Evolutionary conservation across 1,140 invertebrate species (phyloP), one percentile per base, ranked within the genome.

Genomic region (Ips nitidus): DNA sequence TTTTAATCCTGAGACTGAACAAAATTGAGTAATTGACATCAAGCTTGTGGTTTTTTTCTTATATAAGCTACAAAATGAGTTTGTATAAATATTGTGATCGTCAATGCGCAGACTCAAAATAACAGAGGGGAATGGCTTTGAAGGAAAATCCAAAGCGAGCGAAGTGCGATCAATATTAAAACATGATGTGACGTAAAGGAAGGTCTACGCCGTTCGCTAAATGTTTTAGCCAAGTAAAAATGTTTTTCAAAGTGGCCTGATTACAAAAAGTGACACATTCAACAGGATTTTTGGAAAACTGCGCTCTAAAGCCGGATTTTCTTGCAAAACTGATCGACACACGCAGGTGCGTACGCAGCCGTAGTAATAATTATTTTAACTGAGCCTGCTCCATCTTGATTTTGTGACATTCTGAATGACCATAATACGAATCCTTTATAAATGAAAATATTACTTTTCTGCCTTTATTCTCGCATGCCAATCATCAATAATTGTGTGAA

Each of bases 281-380:
- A 71, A 61, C 66, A 52, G 38, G 64, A 71, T 71, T 75, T 75
- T 75, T 61, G 52, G 63, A 73, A 75, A 77, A 74, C 71, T 76
- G 74, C 71, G 74, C 68, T 73, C 63, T 65, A 71, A 78, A 75
- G 74, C 74, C 75, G 75, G 76, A 78, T 79, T 78, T 79, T 76
- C 73, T 77, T 74, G 76, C 79, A 78, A 80, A 79, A 78, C 77
- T 77, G 69, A 69, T 70, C 77, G 76, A 86, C 86, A 87, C 88
- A 91, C 89, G 89, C 90, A 92, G 90, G 90, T 93, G 90, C 90
- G 90, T 92, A 92, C 91, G 91, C 91, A 92, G 89, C 84, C 89
- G 88, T 90, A 88, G 86, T 89, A 85, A 84, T 86, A 86, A 87
- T 22, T 22, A 22, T 86, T 86, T 89, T 88, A 86, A 90, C 89